Evolutionary conservation across 1,140 invertebrate species (phyloP).

Genomic region (Proctacanthus coquilletti): DNA sequence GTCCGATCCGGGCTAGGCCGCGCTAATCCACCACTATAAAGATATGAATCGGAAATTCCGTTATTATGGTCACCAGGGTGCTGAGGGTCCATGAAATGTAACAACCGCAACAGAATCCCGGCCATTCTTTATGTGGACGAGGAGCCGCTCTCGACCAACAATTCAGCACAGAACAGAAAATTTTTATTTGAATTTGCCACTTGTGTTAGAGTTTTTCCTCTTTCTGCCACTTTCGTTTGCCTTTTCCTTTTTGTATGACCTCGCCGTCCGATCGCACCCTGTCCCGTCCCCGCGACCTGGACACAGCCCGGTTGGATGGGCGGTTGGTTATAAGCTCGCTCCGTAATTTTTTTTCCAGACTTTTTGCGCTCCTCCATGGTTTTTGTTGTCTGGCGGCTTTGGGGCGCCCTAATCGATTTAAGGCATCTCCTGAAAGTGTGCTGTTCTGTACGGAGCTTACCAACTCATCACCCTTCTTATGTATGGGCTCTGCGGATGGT

Average conservation of each 20-base stretch:
- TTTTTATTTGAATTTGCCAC: background rate
- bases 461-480: background rate
- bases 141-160: background rate
- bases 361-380: no score
- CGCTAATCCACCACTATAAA: no score
- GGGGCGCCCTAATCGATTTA: constrained; percentile 1
- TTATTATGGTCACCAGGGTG: no score
- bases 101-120: background rate
- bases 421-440: background rate
- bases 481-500: no score
- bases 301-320: no score
- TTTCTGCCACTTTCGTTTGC: background rate
- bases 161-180: background rate
- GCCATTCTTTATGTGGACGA: background rate
- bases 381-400: constrained; percentile 1
- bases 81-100: background rate
- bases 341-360: no score
- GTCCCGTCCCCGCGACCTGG: no score
- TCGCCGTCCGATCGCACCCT: no score
- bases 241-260: background rate
- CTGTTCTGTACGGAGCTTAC: background rate
- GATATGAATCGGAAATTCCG: no score
- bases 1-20: no score
- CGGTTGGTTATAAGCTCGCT: no score
- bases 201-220: background rate